Percentiles rank a stretch among this genome's conserved stretches.
Evolutionary conservation across 2,888 invertebrate genomes (phyloP).

Genomic region (Tridacna crocea): DNA sequence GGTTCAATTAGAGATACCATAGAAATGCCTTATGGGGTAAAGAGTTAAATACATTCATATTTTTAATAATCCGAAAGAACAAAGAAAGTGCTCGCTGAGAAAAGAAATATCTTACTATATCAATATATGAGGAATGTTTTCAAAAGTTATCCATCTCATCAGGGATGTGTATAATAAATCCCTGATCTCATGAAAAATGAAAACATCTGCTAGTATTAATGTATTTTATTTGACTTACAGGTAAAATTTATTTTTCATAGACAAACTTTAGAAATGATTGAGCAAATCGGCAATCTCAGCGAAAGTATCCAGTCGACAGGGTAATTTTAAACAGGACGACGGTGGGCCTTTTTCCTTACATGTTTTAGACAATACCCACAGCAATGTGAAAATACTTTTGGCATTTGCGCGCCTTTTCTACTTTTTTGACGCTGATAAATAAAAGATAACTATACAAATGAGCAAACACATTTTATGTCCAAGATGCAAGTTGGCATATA

Average conservation of each 20-base stretch:
- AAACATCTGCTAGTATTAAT: background rate
- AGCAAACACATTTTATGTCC: background rate
- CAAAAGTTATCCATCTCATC: no score
- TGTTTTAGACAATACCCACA: background rate
- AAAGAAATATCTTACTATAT: no score
- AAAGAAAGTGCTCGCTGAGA: no score
- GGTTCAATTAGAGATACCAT: no score
- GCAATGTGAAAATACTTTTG: background rate
- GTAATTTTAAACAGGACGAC: no score
- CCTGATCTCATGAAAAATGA: background rate
- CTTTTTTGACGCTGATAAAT: background rate
- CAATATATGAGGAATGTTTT: background rate
- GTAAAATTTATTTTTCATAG: background rate
- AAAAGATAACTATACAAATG: constrained; percentile 1
- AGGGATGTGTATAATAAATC: no score
- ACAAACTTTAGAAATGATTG: background rate
- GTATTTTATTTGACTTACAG: background rate
- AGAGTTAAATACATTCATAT: no score
- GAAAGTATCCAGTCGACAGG: no score
- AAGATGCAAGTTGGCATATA: constrained; percentile 9
- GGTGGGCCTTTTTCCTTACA: background rate
- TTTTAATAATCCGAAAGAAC: no score
- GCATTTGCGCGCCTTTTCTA: background rate
- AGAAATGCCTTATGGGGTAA: no score
- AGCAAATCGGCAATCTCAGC: no score